These are phyloP conservation scores for Typhlichthys subterraneus DNA, from an alignment of 2,797 vertebrate species.

Conservation along the genomic window DNA sequence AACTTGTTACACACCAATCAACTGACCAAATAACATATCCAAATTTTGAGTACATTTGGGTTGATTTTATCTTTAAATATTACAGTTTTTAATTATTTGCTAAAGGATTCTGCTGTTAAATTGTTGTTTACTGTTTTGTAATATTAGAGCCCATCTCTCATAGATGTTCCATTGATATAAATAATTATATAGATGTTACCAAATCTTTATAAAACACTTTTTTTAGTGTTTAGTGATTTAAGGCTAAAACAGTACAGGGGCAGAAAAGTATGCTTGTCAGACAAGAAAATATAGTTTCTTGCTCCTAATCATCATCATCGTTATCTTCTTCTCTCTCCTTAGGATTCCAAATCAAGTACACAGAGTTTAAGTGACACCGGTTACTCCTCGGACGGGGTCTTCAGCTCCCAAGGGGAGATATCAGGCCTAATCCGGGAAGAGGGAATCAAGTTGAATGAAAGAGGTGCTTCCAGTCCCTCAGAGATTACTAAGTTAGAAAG, in stretches of 20 bases:
- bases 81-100: slow-evolving; percentile 33
- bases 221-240: slow-evolving; percentile 21
- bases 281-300: slow-evolving; percentile 5
- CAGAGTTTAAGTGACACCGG: slow-evolving; percentile 98
- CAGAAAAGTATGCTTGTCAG: slow-evolving; percentile 11
- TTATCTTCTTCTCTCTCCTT: slow-evolving; percentile 45
- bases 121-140: slow-evolving; percentile 39
- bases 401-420: slow-evolving; percentile 95
- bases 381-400: slow-evolving; percentile 97
- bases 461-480: slow-evolving; percentile 87
- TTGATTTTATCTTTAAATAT: slow-evolving; percentile 62
- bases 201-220: slow-evolving; percentile 43
- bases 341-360: slow-evolving; percentile 92
- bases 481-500: slow-evolving; percentile 94
- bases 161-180: slow-evolving; percentile 25
- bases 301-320: slow-evolving; percentile 34
- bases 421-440: slow-evolving; percentile 91
- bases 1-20: too few species aligned
- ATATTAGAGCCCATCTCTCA: slow-evolving; percentile 35
- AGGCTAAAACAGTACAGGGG: slow-evolving; percentile 44
- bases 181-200: neutral
- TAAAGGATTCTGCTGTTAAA: slow-evolving; percentile 26
- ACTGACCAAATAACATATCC: too few species aligned
- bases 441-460: slow-evolving; percentile 88
- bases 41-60: slow-evolving; percentile 46